Conservation (phyloP, 2,888 invertebrate species). For the Melanargia galathea region DNA sequence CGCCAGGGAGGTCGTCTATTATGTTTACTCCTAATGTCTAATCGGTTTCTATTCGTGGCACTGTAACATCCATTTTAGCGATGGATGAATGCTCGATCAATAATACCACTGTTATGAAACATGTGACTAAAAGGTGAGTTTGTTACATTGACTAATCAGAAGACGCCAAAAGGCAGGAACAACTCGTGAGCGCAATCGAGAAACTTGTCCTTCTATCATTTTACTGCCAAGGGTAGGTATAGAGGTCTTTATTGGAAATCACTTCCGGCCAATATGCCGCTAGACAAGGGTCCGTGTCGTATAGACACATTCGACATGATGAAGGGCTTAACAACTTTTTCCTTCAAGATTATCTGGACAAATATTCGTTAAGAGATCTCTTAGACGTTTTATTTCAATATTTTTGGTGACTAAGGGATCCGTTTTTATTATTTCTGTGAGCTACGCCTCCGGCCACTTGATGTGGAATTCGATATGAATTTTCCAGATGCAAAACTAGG, state of each 20-base stretch:
- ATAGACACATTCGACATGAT: slow-evolving; percentile 40
- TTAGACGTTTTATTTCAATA: slow-evolving; percentile 16
- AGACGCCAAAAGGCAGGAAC: too few relatives aligned
- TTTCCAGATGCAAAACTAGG: neutral
- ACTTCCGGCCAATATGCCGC: slow-evolving; percentile 43
- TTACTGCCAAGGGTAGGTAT: slow-evolving; percentile 32
- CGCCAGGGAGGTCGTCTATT: too few relatives aligned
- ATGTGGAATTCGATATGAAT: neutral
- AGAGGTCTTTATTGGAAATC: slow-evolving; percentile 42
- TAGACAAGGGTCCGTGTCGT: slow-evolving; percentile 38
- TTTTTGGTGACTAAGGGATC: slow-evolving; percentile 22
- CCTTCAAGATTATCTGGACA: slow-evolving; percentile 27
- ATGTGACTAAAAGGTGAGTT: too few relatives aligned
- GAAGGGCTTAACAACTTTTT: slow-evolving; percentile 37
- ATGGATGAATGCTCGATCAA: too few relatives aligned
- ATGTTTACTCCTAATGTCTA: too few relatives aligned
- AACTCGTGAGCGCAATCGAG: slow-evolving; percentile 26
- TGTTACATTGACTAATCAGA: too few relatives aligned
- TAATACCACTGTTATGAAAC: too few relatives aligned
- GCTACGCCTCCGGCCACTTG: neutral
- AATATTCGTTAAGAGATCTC: slow-evolving; percentile 25
- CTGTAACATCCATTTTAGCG: too few relatives aligned
- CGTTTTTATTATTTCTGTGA: slow-evolving; percentile 16
- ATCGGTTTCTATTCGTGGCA: too few relatives aligned
- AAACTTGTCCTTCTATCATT: slow-evolving; percentile 37